Base-by-base conservation (phyloP, 2,888 invertebrate genomes). In the Rapana venosa region DNA sequence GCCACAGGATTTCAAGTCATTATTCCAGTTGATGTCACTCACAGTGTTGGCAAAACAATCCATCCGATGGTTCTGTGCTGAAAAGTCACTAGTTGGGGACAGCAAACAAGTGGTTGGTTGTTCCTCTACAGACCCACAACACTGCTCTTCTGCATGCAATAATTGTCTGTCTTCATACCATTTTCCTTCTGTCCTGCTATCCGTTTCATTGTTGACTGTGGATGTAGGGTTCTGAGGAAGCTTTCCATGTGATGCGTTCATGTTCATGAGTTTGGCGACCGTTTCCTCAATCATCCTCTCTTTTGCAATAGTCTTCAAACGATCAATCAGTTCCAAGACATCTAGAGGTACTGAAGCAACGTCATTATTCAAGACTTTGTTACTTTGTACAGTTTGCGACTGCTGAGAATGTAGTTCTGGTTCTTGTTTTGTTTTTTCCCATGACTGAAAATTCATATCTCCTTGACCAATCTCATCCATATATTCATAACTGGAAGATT, bases 301-400 rank as follows among this genome's bases (percentile, higher is more conserved):
- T 66, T 87, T 87, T n/a, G 70, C 87, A 36, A 87, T 36, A n/a
- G 47, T n/a, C 74, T 74, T 87, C 74, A 87, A 32, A 74, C 87
- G 87, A 5, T 35, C 47, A n/a, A 87, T 47, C 74, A 87, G 47
- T 35, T 87, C 87, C 87, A 74, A 35, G 30, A 87, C 70, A 47
- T 87, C 87, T 11, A 87, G 47, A 11, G 87, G 87, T 13, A 87
- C 61, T 8, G 87, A 74, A 36, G 85, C 36, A 5, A 58, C 58
- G 58, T 22, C 47, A 30, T 26, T 47, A 26, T 35, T 5, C 15
- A 83, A 30, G 47, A 22, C 47, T 30, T 83, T 22, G 22, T 83
- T 36, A 36, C 11, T 6, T 6, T 13, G 35, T 79, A 32, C n/a
- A 11, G 79, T 17, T 20, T 35, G 32, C 8, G 32, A 36, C 26